Evolutionary conservation across 2,888 invertebrate species (phyloP).

Genomic region (Plebejus anna): DNA sequence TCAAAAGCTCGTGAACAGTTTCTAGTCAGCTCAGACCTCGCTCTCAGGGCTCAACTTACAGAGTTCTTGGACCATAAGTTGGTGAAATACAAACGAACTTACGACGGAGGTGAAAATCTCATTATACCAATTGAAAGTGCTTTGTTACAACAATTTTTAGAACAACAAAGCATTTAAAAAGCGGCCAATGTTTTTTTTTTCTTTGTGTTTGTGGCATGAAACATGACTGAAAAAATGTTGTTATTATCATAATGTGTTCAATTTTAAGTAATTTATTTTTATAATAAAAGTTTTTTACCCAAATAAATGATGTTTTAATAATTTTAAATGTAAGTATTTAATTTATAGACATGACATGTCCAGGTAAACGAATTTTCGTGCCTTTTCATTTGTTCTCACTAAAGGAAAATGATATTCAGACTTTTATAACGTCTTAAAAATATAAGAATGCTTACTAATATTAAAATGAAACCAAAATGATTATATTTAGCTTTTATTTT

Average conservation of each 20-base stretch:
- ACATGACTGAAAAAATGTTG: no score
- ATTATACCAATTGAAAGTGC: conserved; percentile 87
- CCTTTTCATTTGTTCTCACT: no score
- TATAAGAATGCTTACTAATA: neutral
- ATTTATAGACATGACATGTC: neutral
- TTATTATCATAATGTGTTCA: neutral
- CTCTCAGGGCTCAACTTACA: conserved; percentile 93
- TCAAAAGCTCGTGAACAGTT: conserved; percentile 92
- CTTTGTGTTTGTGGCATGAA: no score
- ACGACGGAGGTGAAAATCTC: conserved; percentile 90
- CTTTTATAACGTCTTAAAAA: no score
- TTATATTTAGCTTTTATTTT: conserved; percentile 74
- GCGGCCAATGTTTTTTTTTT: neutral
- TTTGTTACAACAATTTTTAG: conserved; percentile 88
- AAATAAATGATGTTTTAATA: neutral
- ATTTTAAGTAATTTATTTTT: conserved; percentile 6
- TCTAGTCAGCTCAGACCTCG: conserved; percentile 94
- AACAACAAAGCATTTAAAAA: conserved; percentile 67
- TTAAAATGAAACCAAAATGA: conserved; percentile 35
- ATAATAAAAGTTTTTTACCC: neutral
- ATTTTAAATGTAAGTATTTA: neutral
- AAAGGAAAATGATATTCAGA: no score
- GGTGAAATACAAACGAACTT: conserved; percentile 87
- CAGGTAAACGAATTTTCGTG: neutral
- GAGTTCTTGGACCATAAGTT: conserved; percentile 98